A percentile compares a stretch with the other conserved stretches of the same genome.
phyloP scores from a whole-genome alignment of 1,140 invertebrate species.

The Neuroterus valhalla region DNA sequence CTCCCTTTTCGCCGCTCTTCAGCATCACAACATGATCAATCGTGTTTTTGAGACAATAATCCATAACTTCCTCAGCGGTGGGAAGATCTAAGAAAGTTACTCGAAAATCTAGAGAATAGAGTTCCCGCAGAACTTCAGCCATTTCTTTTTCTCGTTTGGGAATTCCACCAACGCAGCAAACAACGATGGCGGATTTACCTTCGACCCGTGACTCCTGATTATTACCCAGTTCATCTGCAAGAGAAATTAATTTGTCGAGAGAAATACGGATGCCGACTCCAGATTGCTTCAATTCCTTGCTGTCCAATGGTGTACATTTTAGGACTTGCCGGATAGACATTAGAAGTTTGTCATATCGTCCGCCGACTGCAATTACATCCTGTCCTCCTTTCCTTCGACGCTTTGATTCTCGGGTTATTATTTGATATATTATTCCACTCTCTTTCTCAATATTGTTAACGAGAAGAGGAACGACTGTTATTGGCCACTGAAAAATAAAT shows the following conservation, averaged over 20 bases:
- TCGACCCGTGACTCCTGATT: slow-evolving; percentile 62
- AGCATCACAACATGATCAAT: slow-evolving; percentile 82
- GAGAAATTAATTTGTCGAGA: slow-evolving; percentile 81
- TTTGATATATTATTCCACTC: slow-evolving; percentile 84
- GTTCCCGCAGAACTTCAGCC: slow-evolving; percentile 76
- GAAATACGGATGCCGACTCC: slow-evolving; percentile 86
- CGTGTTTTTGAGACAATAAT: slow-evolving; percentile 78
- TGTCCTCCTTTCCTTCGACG: slow-evolving; percentile 75
- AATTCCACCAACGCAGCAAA: slow-evolving; percentile 79
- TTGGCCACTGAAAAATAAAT: slow-evolving; percentile 74
- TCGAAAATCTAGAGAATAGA: slow-evolving; percentile 78
- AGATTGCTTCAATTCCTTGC: slow-evolving; percentile 74
- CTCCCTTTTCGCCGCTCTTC: slow-evolving; percentile 80
- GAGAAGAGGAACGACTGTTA: slow-evolving; percentile 79
- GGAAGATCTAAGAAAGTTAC: slow-evolving; percentile 75
- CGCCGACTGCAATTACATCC: slow-evolving; percentile 82
- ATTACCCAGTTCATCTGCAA: slow-evolving; percentile 72
- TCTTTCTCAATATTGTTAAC: slow-evolving; percentile 81
- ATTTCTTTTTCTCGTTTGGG: slow-evolving; percentile 79
- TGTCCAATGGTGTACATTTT: slow-evolving; percentile 63
- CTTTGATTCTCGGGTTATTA: slow-evolving; percentile 77
- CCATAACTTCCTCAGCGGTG: slow-evolving; percentile 81
- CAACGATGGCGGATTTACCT: slow-evolving; percentile 77
- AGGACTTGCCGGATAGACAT: slow-evolving; percentile 66
- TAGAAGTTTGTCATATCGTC: slow-evolving; percentile 72